phyloP scores from a whole-genome alignment of 2,113 vertebrate genomes.

The Campylomormyrus tamandua region DNA sequence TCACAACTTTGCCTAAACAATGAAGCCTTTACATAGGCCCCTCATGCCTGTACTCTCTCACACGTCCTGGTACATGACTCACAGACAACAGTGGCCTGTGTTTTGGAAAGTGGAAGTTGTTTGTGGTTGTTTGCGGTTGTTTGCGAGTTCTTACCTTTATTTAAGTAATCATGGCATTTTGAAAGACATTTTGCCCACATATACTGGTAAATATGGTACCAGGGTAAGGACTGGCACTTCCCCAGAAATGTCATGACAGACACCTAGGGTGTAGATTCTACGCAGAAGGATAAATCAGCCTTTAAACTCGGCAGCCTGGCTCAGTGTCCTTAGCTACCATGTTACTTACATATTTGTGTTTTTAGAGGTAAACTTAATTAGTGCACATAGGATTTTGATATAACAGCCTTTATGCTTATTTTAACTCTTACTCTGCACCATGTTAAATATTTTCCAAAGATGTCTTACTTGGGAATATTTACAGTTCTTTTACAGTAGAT shows the following conservation, averaged over 20 bases:
- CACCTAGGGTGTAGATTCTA: neutral
- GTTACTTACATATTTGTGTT: neutral
- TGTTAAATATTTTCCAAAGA: neutral
- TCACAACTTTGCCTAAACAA: neutral
- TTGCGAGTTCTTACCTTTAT: neutral
- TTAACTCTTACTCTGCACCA: neutral
- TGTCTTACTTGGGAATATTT: neutral
- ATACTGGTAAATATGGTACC: neutral
- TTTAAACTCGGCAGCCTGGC: neutral
- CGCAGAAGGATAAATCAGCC: neutral
- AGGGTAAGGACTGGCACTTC: neutral
- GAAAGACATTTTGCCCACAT: neutral
- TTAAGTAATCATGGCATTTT: neutral
- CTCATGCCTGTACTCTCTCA: neutral
- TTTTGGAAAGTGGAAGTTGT: neutral
- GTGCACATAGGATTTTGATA: neutral
- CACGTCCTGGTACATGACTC: neutral
- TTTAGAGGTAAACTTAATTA: neutral
- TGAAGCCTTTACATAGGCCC: neutral
- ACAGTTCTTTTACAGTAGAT: neutral
- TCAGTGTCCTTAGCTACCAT: neutral
- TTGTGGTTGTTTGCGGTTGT: neutral
- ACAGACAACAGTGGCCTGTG: neutral
- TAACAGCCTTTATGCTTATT: neutral
- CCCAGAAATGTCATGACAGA: neutral